A percentile compares a stretch with the other conserved stretches of the same genome.
These are phyloP conservation scores for Melipona beecheii DNA, from an alignment of 2,888 invertebrate genomes.

Conservation along the genomic window DNA sequence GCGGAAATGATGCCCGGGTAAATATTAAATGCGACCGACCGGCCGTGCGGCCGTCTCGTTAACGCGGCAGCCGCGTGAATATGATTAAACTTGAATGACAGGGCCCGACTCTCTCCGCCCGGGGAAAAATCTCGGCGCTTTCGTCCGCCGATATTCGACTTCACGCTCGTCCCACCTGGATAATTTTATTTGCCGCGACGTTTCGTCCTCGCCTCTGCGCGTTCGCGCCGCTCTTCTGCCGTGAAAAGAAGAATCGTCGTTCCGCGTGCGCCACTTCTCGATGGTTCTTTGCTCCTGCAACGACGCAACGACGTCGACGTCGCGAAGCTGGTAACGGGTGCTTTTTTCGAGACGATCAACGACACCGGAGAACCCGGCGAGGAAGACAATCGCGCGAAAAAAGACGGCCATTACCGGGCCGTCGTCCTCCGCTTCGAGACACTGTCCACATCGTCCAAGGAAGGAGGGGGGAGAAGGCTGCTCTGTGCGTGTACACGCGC, in stretches of 20 bases:
- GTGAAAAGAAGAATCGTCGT: not conserved
- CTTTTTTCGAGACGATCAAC: constrained; percentile 34
- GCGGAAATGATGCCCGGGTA: constrained; percentile 73
- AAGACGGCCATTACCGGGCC: constrained; percentile 1
- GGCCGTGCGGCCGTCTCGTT: constrained; percentile 65
- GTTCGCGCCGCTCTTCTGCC: not conserved
- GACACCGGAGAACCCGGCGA: not conserved
- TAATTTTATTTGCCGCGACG: constrained; percentile 24
- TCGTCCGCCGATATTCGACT: constrained; percentile 26
- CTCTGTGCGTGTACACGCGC: not conserved
- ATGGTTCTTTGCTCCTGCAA: not conserved
- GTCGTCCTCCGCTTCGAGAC: not conserved
- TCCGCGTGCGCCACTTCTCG: not conserved
- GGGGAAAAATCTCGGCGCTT: constrained; percentile 30
- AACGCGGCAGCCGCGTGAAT: constrained; percentile 66
- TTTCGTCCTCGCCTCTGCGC: not conserved
- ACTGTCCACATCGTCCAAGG: not conserved
- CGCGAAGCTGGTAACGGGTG: not conserved
- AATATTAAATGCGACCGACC: constrained; percentile 69
- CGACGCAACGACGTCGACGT: not conserved
- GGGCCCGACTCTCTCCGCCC: constrained; percentile 20
- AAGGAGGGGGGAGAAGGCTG: not conserved
- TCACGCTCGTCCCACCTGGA: constrained; percentile 6
- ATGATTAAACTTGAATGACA: constrained; percentile 68
- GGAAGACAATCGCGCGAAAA: constrained; percentile 19